Conservation (phyloP, 2,113 vertebrate genomes). For the Bothrops jararaca region DNA sequence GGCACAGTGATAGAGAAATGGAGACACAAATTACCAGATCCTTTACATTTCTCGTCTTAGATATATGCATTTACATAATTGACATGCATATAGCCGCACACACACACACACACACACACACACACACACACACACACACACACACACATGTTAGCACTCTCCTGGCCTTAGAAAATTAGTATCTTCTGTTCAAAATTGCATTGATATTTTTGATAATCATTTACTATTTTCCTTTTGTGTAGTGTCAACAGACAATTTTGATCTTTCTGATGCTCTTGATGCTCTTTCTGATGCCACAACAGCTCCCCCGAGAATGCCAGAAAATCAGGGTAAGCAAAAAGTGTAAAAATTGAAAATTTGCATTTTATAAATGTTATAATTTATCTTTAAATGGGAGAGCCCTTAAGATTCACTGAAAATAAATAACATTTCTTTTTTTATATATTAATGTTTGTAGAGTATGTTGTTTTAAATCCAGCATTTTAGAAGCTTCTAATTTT, state of each 20-base stretch:
- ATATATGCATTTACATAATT: too few species aligned
- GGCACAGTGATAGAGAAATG: not conserved
- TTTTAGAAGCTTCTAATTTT: not conserved
- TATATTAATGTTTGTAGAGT: not conserved
- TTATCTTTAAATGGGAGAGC: not conserved
- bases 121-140: too few species aligned
- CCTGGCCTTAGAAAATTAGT: too few species aligned
- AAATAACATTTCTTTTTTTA: not conserved
- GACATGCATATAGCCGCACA: too few species aligned
- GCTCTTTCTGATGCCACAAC: not conserved
- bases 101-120: too few species aligned
- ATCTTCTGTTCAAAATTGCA: not conserved
- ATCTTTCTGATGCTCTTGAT: slow-evolving; percentile 1
- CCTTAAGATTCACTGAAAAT: not conserved
- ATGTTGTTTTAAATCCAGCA: not conserved
- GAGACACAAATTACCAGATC: not conserved
- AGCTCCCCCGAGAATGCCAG: not conserved
- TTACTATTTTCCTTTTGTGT: not conserved
- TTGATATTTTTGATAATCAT: not conserved
- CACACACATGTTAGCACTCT: too few species aligned
- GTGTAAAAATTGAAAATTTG: not conserved
- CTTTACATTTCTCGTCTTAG: not conserved
- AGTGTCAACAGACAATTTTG: not conserved
- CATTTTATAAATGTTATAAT: not conserved
- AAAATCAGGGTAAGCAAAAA: not conserved